Evolutionary conservation across 1,140 invertebrate genomes (phyloP), one percentile per base, ranked within the genome.

Genomic region (Himalopsyche phryganea): DNA sequence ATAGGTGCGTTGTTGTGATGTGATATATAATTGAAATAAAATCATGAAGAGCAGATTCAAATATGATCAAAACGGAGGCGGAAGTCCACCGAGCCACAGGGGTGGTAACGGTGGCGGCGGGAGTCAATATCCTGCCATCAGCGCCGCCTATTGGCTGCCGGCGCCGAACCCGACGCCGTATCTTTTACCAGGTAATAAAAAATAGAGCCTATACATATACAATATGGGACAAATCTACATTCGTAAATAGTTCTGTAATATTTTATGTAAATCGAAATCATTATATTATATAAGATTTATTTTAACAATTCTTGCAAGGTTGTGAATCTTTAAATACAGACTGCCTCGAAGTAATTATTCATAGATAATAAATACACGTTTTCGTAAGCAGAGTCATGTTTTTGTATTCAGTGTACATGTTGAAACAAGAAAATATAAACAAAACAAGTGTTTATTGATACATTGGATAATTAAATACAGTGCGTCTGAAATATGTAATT

Each of bases 91-190:
- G 20, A 18, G 35, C 32, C 36, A 28, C 53, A 62, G 63, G 70
- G 70, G 68, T 77, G 46, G 51, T 11, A 28, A 28, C 23, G 23
- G 23, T 52, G 63, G 63, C 70, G 70, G 68, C 10, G 61, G 66
- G 58, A 70, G 70, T 66, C 78, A 78, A 68, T 89, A 89, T 78
- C 87, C 87, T 66, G 81, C 87, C 60, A 90, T 90, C 77, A 87
- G 83, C 75, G 83, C 86, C 68, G 83, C 86, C 68, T 89, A 89
- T 72, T 90, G 87, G 87, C 83, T 87, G 66, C 85, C 87, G 58
- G 84, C 87, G 65, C 80, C 85, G 49, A 83, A 85, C 73, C 84
- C 83, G 65, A 84, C 83, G 65, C 87, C 86, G 66, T 88, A 90
- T 74, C 81, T 86, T 65, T 77, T 89, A 68, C 87, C 87, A 89